Base-by-base conservation (phyloP, 2,113 vertebrate genomes). In the Labeo rohita region DNA sequence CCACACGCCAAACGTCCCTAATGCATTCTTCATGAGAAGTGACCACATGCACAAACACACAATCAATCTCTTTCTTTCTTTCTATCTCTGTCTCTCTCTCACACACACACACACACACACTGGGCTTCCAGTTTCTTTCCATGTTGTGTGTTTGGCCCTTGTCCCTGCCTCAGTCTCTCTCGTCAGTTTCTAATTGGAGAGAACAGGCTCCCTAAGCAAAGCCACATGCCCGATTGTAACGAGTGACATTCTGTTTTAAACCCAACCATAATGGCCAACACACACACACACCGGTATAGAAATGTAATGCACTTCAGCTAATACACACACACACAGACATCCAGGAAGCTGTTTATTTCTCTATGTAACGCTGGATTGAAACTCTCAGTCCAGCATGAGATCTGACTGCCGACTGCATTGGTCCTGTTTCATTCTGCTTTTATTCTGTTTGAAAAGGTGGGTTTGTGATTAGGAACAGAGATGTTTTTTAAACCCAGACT, bases 191-290 rank as follows among this genome's bases (percentile, higher is more conserved):
- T 90, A 90, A 90, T 88, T 90, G 87, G 78, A 94, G 89, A 87
- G 91, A 94, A 93, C 92, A 91, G 87, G 80, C 89, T 88, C 83
- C 92, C 87, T 93, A 94, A 95, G 92, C 92, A 92, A 90, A 94
- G 92, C 94, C 93, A 94, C 93, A 94, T 94, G 94, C 88, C 79
- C 78, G 54, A 83, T 39, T 87, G 89, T 93, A 93, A 93, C 92
- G 93, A 94, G 89, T 94, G 93, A 93, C 93, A 92, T 94, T 92
- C 92, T 93, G 93, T 93, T 94, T 94, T 92, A 92, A 91, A 95
- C 93, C 84, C 86, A 86, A 92, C 90, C 90, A 87, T 93, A 92
- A 93, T 92, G 92, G 90, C 88, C 92, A 90, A 79, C 85, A 73
- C 72, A 83, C 49, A 83, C 49, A 50, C 68, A 59, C 54, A 47